These are phyloP conservation scores for Gymnogyps californianus DNA, from an alignment of 2,113 vertebrate species.

Conservation along the genomic window DNA sequence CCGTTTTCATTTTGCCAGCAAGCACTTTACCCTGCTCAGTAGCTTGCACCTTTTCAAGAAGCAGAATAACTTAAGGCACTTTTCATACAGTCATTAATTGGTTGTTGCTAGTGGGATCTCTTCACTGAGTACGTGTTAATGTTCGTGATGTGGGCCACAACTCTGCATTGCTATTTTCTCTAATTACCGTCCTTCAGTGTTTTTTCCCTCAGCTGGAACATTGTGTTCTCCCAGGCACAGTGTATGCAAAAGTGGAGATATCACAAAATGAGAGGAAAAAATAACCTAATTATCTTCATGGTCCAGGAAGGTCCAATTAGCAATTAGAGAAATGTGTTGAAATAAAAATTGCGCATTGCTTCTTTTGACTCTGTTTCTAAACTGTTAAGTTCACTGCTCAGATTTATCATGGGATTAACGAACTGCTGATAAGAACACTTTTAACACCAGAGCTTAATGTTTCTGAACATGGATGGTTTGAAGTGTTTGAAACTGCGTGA, in stretches of 20 bases:
- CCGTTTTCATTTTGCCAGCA: neutral
- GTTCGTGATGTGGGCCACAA: slow-evolving; percentile 32
- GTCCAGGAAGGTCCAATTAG: slow-evolving; percentile 44
- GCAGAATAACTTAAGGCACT: neutral
- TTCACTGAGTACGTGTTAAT: neutral
- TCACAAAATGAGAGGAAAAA: slow-evolving; percentile 14
- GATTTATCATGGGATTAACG: slow-evolving; percentile 41
- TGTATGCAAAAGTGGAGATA: neutral
- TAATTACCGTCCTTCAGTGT: neutral
- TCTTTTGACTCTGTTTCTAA: slow-evolving; percentile 15
- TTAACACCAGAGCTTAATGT: neutral
- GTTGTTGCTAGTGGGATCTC: slow-evolving; percentile 14
- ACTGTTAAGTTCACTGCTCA: neutral
- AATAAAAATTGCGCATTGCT: slow-evolving; percentile 42
- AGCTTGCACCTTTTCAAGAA: neutral
- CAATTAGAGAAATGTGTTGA: slow-evolving; percentile 30
- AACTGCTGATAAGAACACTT: slow-evolving; percentile 20
- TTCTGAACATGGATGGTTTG: slow-evolving; percentile 10
- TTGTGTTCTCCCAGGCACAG: slow-evolving; percentile 9
- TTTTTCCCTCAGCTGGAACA: slow-evolving; percentile 13
- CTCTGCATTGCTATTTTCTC: neutral
- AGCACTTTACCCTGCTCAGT: neutral
- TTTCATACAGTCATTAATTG: neutral
- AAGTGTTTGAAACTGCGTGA: slow-evolving; percentile 9
- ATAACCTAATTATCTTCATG: slow-evolving; percentile 48